Conservation (phyloP, 2,113 vertebrate genomes). For the Pseudorectes ferrugineus region DNA sequence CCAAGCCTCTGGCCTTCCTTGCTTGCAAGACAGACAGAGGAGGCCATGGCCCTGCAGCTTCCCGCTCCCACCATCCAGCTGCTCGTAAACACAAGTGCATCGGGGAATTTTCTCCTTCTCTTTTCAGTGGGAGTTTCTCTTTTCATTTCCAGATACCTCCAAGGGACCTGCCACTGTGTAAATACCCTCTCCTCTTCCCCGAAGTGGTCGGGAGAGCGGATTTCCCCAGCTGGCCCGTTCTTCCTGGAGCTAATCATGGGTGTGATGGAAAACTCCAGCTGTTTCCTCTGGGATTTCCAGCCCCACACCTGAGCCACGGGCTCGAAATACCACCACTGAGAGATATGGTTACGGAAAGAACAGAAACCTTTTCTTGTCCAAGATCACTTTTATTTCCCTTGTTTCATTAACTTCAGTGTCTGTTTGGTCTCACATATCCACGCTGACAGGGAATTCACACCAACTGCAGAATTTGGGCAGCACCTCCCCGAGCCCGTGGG, state of each 20-base stretch:
- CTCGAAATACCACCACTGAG: not conserved
- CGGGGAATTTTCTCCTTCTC: not conserved
- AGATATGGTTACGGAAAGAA: constrained; percentile 25
- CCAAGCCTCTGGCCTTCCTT: not conserved
- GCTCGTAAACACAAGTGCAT: not conserved
- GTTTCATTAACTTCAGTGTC: constrained; percentile 64
- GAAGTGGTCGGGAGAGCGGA: not conserved
- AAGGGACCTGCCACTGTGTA: not conserved
- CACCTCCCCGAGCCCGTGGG: not conserved
- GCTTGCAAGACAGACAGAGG: rapidly evolving
- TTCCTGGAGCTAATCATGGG: not conserved
- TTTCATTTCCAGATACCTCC: not conserved
- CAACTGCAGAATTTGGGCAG: constrained; percentile 9
- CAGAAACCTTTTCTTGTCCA: constrained; percentile 68
- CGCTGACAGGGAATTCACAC: constrained; percentile 47
- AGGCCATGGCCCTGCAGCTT: not conserved
- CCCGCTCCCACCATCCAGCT: not conserved
- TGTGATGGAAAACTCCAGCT: not conserved
- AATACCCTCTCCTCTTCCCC: not conserved
- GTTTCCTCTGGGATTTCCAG: not conserved
- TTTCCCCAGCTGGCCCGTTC: not conserved
- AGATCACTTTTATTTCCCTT: constrained; percentile 74
- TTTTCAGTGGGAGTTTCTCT: not conserved
- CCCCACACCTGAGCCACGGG: not conserved
- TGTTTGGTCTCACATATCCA: constrained; percentile 56